Conservation (phyloP, 2,797 vertebrate species). For the Cirrhinus molitorella region DNA sequence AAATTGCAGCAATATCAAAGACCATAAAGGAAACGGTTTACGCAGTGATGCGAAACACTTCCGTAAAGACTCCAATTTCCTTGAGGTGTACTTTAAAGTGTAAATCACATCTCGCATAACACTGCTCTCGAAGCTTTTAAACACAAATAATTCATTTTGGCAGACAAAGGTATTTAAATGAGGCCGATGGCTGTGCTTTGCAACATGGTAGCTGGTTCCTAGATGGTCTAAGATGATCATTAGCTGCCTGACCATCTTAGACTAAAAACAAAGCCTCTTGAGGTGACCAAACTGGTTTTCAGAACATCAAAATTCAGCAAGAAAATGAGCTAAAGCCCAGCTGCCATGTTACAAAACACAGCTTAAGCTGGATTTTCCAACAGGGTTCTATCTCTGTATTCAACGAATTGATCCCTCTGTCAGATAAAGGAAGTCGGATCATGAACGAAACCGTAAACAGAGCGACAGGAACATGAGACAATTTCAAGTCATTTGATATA, state of each 20-base stretch:
- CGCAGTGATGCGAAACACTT: neutral
- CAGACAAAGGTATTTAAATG: neutral
- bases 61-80: neutral
- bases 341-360: neutral
- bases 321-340: neutral
- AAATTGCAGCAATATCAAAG: neutral
- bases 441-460: constrained; percentile 10
- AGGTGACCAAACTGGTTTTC: neutral
- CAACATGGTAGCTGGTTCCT: neutral
- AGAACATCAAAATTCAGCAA: neutral
- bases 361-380: neutral
- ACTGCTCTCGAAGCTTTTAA: neutral
- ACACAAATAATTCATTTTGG: neutral
- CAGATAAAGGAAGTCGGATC: constrained; percentile 42
- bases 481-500: neutral
- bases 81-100: neutral
- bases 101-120: neutral
- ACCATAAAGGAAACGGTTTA: neutral
- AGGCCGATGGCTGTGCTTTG: neutral
- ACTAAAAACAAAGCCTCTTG: neutral
- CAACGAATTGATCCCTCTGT: neutral
- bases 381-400: neutral
- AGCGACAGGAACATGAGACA: neutral
- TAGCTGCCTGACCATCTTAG: neutral
- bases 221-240: neutral